Evolutionary conservation across 2,888 invertebrate genomes (phyloP), one percentile per base, ranked within the genome.

Genomic region (Erebia ligea): DNA sequence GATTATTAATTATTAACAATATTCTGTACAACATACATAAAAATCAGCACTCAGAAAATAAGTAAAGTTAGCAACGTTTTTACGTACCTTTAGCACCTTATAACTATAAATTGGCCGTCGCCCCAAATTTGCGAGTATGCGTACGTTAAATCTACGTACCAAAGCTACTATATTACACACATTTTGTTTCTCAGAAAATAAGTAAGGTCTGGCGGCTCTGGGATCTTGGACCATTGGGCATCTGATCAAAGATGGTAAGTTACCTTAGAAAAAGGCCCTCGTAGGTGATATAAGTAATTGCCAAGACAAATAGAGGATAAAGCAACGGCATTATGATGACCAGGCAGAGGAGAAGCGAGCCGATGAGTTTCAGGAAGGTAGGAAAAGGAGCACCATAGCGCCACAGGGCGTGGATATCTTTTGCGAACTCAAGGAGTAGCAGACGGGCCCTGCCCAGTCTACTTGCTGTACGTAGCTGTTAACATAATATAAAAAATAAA

Each of bases 321-420:
- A 90, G 76, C 10, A 93, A 81, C 0, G 93, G 93, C 80, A 94
- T 77, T 21, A 89, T 65, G 40, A 86, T 85, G 8, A 92, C 75
- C 54, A 92, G 80, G 72, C 89, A 89, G 13, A 94, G 83, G n/a
- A 91, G 70, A 54, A 92, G 73, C 8, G 92, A 88, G 73, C 87
- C 91, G 67, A 93, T 86, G 54, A 93, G 84, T 74, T 94, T 94
- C 68, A 93, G 86, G 80, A 94, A 90, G 50, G 93, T 93, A 15
- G 93, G 93, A 80, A 93, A 92, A 0, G 93, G 91, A 13, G 93
- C 90, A 19, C 93, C 92, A 75, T 93, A 90, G 62, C 85, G 87
- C 93, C 93, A 94, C 52, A 94, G 80, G 1, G 89, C 79, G 62
- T 79, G 80, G 8, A 94, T 84, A 76, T 94, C 93, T 52, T 81